Conservation (phyloP, 2,888 invertebrate genomes). For the Hypolimnas misippus region DNA sequence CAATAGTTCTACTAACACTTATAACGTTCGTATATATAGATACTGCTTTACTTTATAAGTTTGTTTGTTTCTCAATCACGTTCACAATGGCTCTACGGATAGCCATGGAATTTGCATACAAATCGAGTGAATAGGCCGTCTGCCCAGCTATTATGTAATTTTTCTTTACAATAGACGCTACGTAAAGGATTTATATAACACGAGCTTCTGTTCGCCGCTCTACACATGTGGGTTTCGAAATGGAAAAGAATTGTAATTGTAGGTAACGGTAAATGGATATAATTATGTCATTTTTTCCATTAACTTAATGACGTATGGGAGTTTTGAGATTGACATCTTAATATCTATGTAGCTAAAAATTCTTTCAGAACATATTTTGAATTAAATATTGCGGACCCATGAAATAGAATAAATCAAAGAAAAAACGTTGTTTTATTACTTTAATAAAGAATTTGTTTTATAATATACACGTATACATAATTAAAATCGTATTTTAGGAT, state of each 20-base stretch:
- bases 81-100: slow-evolving; percentile 23
- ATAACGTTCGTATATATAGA: slow-evolving; percentile 2
- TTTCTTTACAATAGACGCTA: slow-evolving; percentile 14
- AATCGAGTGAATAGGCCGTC: slow-evolving; percentile 21
- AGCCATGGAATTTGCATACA: slow-evolving; percentile 28
- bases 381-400: too few relatives aligned
- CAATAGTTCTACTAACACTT: neutral
- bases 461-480: too few relatives aligned
- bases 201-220: neutral
- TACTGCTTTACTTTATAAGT: slow-evolving; percentile 8
- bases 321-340: too few relatives aligned
- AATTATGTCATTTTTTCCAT: too few relatives aligned
- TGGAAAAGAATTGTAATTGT: neutral
- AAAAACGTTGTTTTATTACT: too few relatives aligned
- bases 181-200: neutral
- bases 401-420: too few relatives aligned
- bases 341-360: too few relatives aligned
- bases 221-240: neutral
- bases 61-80: slow-evolving; percentile 28
- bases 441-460: too few relatives aligned
- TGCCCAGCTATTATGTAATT: slow-evolving; percentile 16
- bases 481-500: too few relatives aligned
- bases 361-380: too few relatives aligned
- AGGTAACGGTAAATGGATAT: neutral
- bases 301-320: too few relatives aligned